A percentile compares a stretch with the other conserved stretches of the same genome.
Evolutionary conservation across 2,113 vertebrate species (phyloP).

Genomic region (Ophiodon elongatus): DNA sequence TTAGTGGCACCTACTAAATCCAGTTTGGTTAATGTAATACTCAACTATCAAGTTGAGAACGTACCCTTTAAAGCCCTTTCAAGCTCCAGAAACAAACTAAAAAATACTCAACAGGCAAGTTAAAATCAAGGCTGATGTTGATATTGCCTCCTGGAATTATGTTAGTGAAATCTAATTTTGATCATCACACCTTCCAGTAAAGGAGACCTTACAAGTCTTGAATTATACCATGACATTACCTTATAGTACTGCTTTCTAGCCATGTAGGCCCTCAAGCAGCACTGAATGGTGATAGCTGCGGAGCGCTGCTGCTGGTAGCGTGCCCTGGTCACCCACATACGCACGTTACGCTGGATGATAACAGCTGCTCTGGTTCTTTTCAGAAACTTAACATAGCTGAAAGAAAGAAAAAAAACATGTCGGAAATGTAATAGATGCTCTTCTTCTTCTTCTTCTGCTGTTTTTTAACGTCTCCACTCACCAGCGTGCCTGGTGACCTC

Average conservation of each 20-base stretch:
- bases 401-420: background rate
- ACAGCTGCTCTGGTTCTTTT: slow-evolving; percentile 89
- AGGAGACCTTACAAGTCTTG: background rate
- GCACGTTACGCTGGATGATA: slow-evolving; percentile 90
- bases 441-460: background rate
- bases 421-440: background rate
- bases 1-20: background rate
- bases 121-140: background rate
- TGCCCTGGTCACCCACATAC: slow-evolving; percentile 87
- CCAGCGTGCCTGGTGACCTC: slow-evolving; percentile 94
- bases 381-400: slow-evolving; percentile 89
- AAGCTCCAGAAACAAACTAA: background rate
- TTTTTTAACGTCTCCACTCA: slow-evolving; percentile 71
- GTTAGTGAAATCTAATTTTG: background rate
- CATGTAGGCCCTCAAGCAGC: slow-evolving; percentile 87
- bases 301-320: slow-evolving; percentile 83
- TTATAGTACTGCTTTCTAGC: slow-evolving; percentile 87
- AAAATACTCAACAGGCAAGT: background rate
- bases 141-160: background rate
- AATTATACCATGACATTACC: slow-evolving; percentile 79
- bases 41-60: background rate
- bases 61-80: background rate
- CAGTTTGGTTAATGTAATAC: background rate
- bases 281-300: slow-evolving; percentile 89
- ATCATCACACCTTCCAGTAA: background rate